phyloP scores from a whole-genome alignment of 2,797 vertebrate genomes.

The Poliocrania exsul region DNA sequence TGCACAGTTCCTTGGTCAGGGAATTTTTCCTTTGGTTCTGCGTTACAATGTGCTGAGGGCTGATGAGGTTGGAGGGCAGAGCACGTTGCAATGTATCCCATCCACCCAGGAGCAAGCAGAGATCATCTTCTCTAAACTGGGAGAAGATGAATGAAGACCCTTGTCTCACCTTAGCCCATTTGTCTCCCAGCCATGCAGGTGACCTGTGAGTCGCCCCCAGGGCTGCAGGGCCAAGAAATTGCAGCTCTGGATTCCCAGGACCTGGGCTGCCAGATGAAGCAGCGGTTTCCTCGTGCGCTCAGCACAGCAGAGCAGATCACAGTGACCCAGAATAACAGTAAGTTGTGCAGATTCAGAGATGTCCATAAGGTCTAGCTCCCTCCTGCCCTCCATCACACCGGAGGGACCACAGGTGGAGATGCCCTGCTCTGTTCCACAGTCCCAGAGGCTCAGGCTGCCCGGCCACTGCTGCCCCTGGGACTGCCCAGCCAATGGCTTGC shows the following conservation, averaged over 20 bases:
- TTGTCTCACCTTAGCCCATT: neutral
- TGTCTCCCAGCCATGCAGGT: constrained; percentile 49
- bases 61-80: neutral
- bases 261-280: constrained; percentile 20
- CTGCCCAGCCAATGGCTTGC: neutral
- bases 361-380: neutral
- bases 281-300: neutral
- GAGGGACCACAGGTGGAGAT: neutral
- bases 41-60: neutral
- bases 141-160: neutral
- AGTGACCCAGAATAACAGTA: constrained; percentile 29
- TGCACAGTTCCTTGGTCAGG: neutral
- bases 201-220: neutral
- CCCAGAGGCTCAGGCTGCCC: neutral
- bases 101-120: neutral
- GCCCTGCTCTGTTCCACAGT: neutral
- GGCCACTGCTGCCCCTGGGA: accelerated
- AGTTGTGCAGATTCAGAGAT: neutral
- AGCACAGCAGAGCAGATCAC: neutral
- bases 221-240: neutral
- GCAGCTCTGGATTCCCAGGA: constrained; percentile 2
- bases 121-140: neutral
- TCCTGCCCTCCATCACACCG: neutral
- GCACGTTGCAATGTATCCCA: accelerated
- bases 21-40: neutral